Base-by-base conservation (phyloP, 2,797 vertebrate genomes). In the Halcyon chelicuti region DNA sequence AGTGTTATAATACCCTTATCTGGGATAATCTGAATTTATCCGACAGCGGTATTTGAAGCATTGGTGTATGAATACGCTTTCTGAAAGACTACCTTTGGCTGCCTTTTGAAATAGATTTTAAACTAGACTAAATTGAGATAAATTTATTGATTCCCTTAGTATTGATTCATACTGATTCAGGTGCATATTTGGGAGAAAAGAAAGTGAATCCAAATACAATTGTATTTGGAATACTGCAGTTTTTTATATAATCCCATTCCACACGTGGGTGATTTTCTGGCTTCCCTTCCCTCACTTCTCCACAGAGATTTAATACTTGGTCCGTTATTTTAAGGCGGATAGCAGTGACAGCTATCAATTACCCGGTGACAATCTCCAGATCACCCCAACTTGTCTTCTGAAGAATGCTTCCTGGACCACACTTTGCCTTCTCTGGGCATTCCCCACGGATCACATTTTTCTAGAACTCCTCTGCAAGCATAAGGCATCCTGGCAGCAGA, bases 141-240 rank as follows among this genome's bases (percentile, higher is more conserved):
- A 12, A 11, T 63, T 92, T 84, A 74, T 74, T 47, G 80, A 85
- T 88, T 82, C 61, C 46, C 18, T 86, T 93, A 94, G 37, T 72
- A 90, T 67, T 61, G 91, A 94, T 94, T 90, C 31, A 14, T 20
- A 49, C 73, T 3, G 7, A 76, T 63, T 87, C 60, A 55, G 77
- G 46, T n/a, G 35, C 70, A 90, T 74, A 23, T 72, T 84, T 70
- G 25, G 62, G 65, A 86, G 51, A 5, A 82, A 76, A 76, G 33
- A 55, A 77, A 77, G 44, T 10, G 26, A 90, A 94, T 55, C 42
- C 12, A 47, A 23, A 47, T 47, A 47, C 15, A 12, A 70, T 66
- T 93, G 66, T 49, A 46, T 70, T 60, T 90, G 42, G 39, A 88
- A 84, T 94, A 76, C 31, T 58, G 26, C n/a, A 70, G 70, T 88